phyloP scores from a whole-genome alignment of 2,888 invertebrate species.

The Monopis laevigella region DNA sequence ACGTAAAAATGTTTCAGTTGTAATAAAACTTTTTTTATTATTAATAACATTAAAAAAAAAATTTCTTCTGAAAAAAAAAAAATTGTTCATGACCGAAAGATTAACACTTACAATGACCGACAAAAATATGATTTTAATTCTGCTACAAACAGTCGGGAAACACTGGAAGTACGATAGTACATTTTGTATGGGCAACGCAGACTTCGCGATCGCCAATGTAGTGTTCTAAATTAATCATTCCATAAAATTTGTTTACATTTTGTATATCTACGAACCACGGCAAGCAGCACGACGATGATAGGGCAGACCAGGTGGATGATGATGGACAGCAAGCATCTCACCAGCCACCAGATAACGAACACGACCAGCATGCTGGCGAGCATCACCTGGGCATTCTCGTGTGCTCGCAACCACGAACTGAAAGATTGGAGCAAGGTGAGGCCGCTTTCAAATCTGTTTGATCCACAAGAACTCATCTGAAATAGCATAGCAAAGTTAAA shows the following conservation, averaged over 20 bases:
- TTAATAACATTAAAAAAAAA: too few relatives aligned
- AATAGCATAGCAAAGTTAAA: too few relatives aligned
- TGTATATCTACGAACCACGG: constrained; percentile 36
- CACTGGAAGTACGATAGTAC: too few relatives aligned
- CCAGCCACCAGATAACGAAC: constrained; percentile 50
- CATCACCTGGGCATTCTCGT: constrained; percentile 56
- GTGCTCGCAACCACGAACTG: constrained; percentile 37
- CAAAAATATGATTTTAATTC: too few relatives aligned
- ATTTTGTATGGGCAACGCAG: too few relatives aligned
- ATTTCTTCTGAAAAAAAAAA: background rate
- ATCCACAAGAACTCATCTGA: constrained; percentile 33
- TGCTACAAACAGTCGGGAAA: background rate
- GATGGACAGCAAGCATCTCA: constrained; percentile 37
- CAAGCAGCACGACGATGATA: constrained; percentile 41
- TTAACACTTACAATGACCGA: background rate
- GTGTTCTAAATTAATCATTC: background rate
- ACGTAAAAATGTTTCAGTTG: too few relatives aligned
- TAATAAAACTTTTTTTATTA: too few relatives aligned
- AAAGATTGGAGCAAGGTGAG: constrained; percentile 19
- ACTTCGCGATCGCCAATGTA: too few relatives aligned
- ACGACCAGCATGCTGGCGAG: constrained; percentile 47
- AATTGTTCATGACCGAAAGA: background rate
- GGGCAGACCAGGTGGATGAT: constrained; percentile 48
- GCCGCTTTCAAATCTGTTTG: constrained; percentile 22
- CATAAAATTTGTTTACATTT: background rate